phyloP scores from a whole-genome alignment of 1,140 invertebrate genomes.

The Procambarus clarkii region DNA sequence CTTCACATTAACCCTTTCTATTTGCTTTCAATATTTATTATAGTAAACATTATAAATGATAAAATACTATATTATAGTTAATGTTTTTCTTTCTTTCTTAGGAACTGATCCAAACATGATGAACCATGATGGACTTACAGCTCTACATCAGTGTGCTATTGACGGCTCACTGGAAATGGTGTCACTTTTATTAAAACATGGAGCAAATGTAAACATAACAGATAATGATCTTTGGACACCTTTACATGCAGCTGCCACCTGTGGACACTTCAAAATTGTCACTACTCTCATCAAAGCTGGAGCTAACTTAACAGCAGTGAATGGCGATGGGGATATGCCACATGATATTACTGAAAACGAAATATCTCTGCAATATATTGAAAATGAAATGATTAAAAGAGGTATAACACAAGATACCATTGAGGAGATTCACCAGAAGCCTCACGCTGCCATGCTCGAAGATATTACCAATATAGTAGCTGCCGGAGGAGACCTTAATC shows the following conservation, averaged over 20 bases:
- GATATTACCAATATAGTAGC: conserved; percentile 53
- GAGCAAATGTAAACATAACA: conserved; percentile 77
- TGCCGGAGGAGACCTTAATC: conserved; percentile 40
- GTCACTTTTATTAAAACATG: conserved; percentile 78
- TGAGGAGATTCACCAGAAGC: conserved; percentile 24
- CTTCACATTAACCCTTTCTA: no score
- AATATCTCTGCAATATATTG: conserved; percentile 79
- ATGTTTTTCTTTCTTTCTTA: conserved; percentile 14
- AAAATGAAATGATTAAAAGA: conserved; percentile 64
- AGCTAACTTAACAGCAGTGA: conserved; percentile 63
- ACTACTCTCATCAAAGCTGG: conserved; percentile 62
- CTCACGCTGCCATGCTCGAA: conserved; percentile 31
- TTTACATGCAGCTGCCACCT: conserved; percentile 78
- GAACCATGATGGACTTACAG: conserved; percentile 78
- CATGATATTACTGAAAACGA: conserved; percentile 97
- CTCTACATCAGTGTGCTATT: conserved; percentile 78
- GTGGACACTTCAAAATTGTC: conserved; percentile 77
- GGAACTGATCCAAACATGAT: conserved; percentile 75
- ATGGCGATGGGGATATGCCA: conserved; percentile 98
- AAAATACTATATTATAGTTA: not conserved
- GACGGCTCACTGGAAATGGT: conserved; percentile 79
- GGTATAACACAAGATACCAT: conserved; percentile 56
- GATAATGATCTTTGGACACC: conserved; percentile 79
- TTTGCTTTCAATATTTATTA: no score
- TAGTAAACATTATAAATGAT: no score